phyloP scores from a whole-genome alignment of 2,113 vertebrate genomes.

The Brevimyrus niger region DNA sequence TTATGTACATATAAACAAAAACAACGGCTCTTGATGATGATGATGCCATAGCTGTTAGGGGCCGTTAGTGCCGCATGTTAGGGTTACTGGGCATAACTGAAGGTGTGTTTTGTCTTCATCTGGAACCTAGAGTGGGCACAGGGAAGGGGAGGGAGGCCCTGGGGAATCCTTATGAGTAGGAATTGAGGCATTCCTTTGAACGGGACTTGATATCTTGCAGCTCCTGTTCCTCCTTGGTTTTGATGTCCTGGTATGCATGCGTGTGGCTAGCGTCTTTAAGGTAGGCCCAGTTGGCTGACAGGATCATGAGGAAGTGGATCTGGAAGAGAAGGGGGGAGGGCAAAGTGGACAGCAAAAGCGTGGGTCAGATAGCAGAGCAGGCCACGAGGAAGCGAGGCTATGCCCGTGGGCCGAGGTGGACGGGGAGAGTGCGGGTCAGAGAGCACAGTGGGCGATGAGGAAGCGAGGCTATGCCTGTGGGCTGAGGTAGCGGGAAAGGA shows the following conservation, averaged over 20 bases:
- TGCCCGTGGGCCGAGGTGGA: constrained; percentile 21
- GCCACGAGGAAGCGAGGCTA: background rate
- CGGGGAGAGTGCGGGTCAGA: constrained; percentile 1
- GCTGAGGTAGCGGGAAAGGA: constrained; percentile 22
- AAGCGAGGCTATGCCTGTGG: constrained; percentile 20
- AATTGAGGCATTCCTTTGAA: constrained; percentile 98
- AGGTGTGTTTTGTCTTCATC: constrained; percentile 64
- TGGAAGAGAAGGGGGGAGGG: constrained; percentile 92
- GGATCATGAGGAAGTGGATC: constrained; percentile 99
- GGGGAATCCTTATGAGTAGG: constrained; percentile 81
- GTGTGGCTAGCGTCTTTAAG: constrained; percentile 98
- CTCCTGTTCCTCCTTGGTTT: constrained; percentile 97
- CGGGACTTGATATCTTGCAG: constrained; percentile 97
- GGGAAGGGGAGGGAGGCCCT: background rate
- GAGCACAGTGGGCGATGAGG: background rate
- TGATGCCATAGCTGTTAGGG: constrained; percentile 75
- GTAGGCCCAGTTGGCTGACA: constrained; percentile 99
- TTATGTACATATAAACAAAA: constrained; percentile 23
- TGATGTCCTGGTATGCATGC: constrained; percentile 98
- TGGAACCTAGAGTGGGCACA: constrained; percentile 55
- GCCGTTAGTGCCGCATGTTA: constrained; percentile 70
- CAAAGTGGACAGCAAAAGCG: background rate
- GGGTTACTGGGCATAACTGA: constrained; percentile 68
- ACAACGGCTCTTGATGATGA: constrained; percentile 51
- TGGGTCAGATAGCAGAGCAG: background rate